Conservation (phyloP, 1,140 invertebrate species). For the Drosophila rhopaloa region DNA sequence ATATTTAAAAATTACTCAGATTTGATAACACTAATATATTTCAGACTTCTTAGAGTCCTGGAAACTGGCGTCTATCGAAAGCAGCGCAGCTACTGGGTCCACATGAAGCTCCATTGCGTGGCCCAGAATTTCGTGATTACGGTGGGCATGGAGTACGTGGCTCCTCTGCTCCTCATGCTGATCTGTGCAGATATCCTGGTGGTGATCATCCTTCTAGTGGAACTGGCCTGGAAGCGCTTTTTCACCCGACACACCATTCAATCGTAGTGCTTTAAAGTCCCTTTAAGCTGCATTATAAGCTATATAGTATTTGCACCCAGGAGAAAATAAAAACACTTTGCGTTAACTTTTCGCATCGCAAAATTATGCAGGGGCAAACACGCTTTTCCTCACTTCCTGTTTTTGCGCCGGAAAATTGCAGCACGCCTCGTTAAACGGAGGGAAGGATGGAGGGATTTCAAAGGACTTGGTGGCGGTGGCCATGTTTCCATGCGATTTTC, state of each 20-base stretch:
- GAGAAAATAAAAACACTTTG: slow-evolving; percentile 64
- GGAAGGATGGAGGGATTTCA: neutral
- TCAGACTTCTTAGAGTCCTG: slow-evolving; percentile 57
- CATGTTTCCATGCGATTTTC: slow-evolving; percentile 70
- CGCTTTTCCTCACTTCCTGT: slow-evolving; percentile 65
- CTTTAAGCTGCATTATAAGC: slow-evolving; percentile 42
- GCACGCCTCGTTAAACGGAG: slow-evolving; percentile 52
- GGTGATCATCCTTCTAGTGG: slow-evolving; percentile 57
- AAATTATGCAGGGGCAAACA: slow-evolving; percentile 65
- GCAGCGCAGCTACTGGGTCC: slow-evolving; percentile 63
- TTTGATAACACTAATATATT: neutral
- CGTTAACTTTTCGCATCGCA: slow-evolving; percentile 65
- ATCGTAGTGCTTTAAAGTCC: slow-evolving; percentile 48
- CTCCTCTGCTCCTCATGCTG: slow-evolving; percentile 77
- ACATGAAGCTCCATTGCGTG: slow-evolving; percentile 67
- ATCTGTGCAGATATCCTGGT: slow-evolving; percentile 62
- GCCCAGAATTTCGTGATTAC: slow-evolving; percentile 70
- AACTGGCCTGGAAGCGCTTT: slow-evolving; percentile 64
- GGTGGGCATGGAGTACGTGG: slow-evolving; percentile 81
- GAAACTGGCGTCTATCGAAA: slow-evolving; percentile 75
- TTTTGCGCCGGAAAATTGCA: slow-evolving; percentile 56
- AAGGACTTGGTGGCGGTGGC: slow-evolving; percentile 46
- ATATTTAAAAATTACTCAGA: neutral
- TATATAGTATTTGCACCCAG: slow-evolving; percentile 29
- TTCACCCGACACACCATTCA: slow-evolving; percentile 8